phyloP scores from a whole-genome alignment of 1,140 invertebrate species.

The Drosophila burlai region DNA sequence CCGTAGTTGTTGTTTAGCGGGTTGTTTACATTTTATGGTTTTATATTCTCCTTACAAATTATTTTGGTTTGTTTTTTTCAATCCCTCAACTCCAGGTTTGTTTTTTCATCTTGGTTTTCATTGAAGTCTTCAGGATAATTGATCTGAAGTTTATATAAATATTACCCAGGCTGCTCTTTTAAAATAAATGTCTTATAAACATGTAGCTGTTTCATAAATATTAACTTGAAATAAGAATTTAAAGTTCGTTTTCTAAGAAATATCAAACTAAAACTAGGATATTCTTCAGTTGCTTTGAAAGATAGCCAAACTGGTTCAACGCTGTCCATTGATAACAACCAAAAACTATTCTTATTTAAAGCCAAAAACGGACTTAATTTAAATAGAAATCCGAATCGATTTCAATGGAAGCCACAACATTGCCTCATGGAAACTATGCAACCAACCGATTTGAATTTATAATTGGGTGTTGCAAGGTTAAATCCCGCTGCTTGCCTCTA shows the following conservation, averaged over 20 bases:
- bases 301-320: neutral
- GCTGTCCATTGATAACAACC: neutral
- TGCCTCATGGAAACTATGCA: slow-evolving; percentile 20
- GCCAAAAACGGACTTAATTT: neutral
- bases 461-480: slow-evolving; percentile 38
- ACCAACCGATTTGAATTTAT: slow-evolving; percentile 23
- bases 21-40: slow-evolving; percentile 56
- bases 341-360: slow-evolving; percentile 1
- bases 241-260: neutral
- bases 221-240: neutral
- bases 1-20: slow-evolving; percentile 35
- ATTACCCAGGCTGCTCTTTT: too few relatives aligned
- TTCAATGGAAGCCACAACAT: slow-evolving; percentile 9
- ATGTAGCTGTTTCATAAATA: neutral
- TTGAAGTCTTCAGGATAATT: neutral
- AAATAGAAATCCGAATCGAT: slow-evolving; percentile 8
- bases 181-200: neutral
- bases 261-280: too few relatives aligned
- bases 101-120: neutral
- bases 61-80: neutral
- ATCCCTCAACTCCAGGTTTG: slow-evolving; percentile 6
- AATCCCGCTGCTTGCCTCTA: slow-evolving; percentile 17
- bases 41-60: slow-evolving; percentile 23
- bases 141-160: neutral
- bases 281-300: neutral